Percentiles rank a stretch among this genome's conserved stretches.
phyloP scores from a whole-genome alignment of 2,113 vertebrate species.

The Lontra canadensis region DNA sequence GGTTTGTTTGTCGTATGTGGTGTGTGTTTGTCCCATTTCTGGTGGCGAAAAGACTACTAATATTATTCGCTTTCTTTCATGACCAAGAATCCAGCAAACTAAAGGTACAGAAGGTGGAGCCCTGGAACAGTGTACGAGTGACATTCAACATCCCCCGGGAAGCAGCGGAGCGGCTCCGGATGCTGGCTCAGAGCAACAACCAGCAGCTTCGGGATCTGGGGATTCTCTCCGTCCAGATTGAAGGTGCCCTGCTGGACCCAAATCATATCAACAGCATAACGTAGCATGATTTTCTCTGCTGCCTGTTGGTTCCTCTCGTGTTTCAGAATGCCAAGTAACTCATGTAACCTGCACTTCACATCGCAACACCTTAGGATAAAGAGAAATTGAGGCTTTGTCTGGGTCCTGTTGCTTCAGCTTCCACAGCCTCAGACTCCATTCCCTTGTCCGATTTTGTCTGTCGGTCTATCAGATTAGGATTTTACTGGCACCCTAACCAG shows the following conservation, averaged over 20 bases:
- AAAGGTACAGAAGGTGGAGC: constrained; percentile 92
- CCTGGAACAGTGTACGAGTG: constrained; percentile 98
- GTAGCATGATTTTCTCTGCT: background rate
- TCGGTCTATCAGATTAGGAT: constrained; percentile 13
- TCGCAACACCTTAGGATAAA: background rate
- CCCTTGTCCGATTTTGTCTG: background rate
- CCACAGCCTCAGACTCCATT: background rate
- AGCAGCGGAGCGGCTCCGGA: constrained; percentile 94
- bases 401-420: constrained; percentile 1
- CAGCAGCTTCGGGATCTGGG: constrained; percentile 98
- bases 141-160: constrained; percentile 98
- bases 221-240: constrained; percentile 98
- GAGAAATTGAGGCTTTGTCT: background rate
- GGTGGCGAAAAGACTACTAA: constrained; percentile 48
- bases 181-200: constrained; percentile 97
- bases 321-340: constrained; percentile 31
- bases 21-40: background rate
- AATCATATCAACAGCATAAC: background rate
- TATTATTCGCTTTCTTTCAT: constrained; percentile 50
- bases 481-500: constrained; percentile 43
- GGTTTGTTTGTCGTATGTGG: background rate
- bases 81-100: constrained; percentile 89
- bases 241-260: constrained; percentile 84
- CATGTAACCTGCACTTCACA: background rate
- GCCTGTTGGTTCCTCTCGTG: background rate